Evolutionary conservation across 2,113 vertebrate genomes (phyloP), one percentile per base, ranked within the genome.

Genomic region (Tachuris rubrigastra): DNA sequence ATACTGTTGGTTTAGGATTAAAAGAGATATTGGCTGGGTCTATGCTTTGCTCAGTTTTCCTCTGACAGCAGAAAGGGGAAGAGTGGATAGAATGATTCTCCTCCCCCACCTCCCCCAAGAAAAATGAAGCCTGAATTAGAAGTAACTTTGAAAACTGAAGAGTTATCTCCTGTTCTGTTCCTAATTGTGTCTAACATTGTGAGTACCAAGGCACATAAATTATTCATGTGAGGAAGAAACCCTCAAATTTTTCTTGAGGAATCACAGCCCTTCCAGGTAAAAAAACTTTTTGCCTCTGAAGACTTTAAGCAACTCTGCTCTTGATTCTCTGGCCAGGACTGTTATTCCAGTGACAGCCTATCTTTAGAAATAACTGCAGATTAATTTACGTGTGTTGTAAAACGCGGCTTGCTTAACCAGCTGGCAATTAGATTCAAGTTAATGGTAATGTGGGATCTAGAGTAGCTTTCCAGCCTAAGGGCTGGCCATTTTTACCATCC

Each of bases 401-500:
- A 85, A 69, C 33, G 56, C 44, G 90, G 31, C n/a, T 78, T 91
- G 53, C 78, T 92, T 96, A 90, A 68, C 79, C 94, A 86, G 39
- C 33, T 87, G 65, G 80, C 69, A 85, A 49, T 95, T 89, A 78
- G 52, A 85, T 59, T 89, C 11, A 77, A 46, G 63, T 89, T 96
- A 73, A 85, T 77, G 85, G 62, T 74, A 88, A 47, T 74, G n/a
- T 73, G 62, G 85, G 73, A 58, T 82, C 65, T 89, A 69, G 78
- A 81, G 55, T 13, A 92, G 80, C 47, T 88, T 41, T 79, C n/a
- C 69, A 82, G 28, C 72, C 68, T 89, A 20, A 90, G 66, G 84
- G 81, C 56, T 92, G 75, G 68, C 66, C 87, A 14, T 60, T 96
- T 95, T 79, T 96, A 75, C 35, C 60, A 53, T 77, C 60, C 89